Evolutionary conservation across 2,888 invertebrate genomes (phyloP).

Genomic region (Seladonia tumulorum): DNA sequence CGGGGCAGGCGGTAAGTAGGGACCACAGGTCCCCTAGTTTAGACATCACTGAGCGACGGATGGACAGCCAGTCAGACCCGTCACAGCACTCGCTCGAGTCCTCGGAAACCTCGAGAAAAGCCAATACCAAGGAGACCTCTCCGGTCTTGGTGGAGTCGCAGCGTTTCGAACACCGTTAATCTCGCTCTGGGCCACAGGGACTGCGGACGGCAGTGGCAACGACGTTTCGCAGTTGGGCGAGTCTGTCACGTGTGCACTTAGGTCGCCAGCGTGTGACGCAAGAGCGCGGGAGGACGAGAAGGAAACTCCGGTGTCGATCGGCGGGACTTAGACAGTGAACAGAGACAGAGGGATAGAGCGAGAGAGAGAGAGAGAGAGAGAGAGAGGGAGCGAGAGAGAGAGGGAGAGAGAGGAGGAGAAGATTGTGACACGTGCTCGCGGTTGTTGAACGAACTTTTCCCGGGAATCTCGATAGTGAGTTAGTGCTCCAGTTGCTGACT

Average conservation of each 20-base stretch:
- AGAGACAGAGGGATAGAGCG: neutral
- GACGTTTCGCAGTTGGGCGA: conserved; percentile 4
- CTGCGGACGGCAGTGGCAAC: conserved; percentile 9
- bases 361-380: neutral
- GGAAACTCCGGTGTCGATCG: neutral
- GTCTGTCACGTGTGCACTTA: conserved; percentile 32
- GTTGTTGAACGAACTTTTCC: neutral
- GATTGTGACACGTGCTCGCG: conserved; percentile 46
- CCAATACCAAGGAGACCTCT: conserved; percentile 64
- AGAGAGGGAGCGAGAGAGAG: neutral
- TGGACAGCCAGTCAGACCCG: conserved; percentile 84
- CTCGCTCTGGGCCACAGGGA: conserved; percentile 38
- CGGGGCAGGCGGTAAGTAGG: conserved; percentile 80
- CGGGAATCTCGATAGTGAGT: neutral
- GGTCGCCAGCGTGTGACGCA: conserved; percentile 4
- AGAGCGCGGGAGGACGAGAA: neutral
- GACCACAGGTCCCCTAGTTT: conserved; percentile 83
- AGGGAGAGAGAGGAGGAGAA: neutral
- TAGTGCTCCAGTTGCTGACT: conserved; percentile 43
- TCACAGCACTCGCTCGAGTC: conserved; percentile 83
- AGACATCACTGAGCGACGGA: conserved; percentile 84
- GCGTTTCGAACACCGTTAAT: conserved; percentile 47
- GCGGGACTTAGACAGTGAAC: conserved; percentile 30
- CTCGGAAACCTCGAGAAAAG: conserved; percentile 81
- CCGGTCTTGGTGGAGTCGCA: conserved; percentile 60